Conservation (phyloP, 1,140 invertebrate genomes). For the Drosophila bocki region DNA sequence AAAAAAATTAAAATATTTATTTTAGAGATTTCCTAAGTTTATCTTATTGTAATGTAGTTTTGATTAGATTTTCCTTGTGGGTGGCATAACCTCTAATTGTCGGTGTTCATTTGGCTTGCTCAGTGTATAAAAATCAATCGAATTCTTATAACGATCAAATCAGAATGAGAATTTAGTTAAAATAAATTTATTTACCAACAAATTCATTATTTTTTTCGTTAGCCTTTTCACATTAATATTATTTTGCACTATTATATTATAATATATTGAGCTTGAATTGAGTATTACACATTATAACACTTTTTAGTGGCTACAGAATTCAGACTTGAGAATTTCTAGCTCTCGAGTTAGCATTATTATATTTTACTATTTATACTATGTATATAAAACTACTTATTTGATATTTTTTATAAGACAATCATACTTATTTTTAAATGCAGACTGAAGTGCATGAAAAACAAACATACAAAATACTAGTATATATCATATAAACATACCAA, state of each 20-base stretch:
- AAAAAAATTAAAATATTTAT: too few relatives aligned
- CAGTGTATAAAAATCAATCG: constrained; percentile 8
- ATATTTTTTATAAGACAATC: background rate
- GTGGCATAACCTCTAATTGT: constrained; percentile 28
- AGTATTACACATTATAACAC: too few relatives aligned
- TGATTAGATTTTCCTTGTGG: constrained; percentile 20
- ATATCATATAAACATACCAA: background rate
- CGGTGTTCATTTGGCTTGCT: constrained; percentile 24
- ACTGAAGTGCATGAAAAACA: background rate
- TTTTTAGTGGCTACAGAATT: too few relatives aligned
- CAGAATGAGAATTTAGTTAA: background rate
- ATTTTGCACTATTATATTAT: background rate
- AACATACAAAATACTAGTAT: too few relatives aligned
- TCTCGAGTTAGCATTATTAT: too few relatives aligned
- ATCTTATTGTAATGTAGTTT: background rate
- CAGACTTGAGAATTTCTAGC: too few relatives aligned
- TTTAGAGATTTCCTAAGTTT: background rate
- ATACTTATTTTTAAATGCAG: background rate
- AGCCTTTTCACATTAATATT: background rate
- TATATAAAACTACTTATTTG: background rate
- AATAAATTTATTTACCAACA: background rate
- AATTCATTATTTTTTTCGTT: background rate
- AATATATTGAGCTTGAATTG: too few relatives aligned
- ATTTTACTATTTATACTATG: background rate
- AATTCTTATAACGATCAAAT: constrained; percentile 14